Evolutionary conservation across 2,888 invertebrate species (phyloP).

Genomic region (Sialis lutaria): DNA sequence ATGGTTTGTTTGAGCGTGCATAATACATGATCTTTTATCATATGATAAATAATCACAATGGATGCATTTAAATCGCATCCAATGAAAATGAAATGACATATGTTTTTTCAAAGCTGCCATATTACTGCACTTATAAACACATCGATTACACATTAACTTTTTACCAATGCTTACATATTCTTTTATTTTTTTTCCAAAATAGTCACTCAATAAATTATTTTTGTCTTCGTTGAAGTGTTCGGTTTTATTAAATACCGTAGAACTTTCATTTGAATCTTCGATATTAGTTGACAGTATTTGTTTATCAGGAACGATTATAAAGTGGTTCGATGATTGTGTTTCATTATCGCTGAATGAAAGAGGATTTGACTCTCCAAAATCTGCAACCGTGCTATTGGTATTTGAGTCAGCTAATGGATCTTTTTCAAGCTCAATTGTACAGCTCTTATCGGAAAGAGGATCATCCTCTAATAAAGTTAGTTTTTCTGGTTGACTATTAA

Average conservation of each 20-base stretch:
- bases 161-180: constrained; percentile 8
- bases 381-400: background rate
- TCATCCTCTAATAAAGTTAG: background rate
- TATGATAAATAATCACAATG: constrained; percentile 53
- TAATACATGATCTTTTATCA: constrained; percentile 41
- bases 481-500: background rate
- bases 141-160: constrained; percentile 32
- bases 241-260: background rate
- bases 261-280: background rate
- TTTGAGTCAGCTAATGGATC: background rate
- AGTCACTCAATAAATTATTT: background rate
- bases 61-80: constrained; percentile 49
- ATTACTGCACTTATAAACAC: constrained; percentile 29
- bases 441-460: background rate
- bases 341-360: background rate
- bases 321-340: background rate
- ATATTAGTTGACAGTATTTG: background rate
- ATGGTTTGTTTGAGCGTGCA: constrained; percentile 45
- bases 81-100: constrained; percentile 47
- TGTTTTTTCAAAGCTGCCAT: constrained; percentile 37
- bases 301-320: background rate
- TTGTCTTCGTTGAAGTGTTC: background rate
- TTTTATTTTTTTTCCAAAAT: constrained; percentile 1
- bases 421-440: background rate
- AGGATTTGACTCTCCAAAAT: background rate